A percentile compares a stretch with the other conserved stretches of the same genome.
phyloP scores from a whole-genome alignment of 2,888 invertebrate species.

The Xestia xanthographa region DNA sequence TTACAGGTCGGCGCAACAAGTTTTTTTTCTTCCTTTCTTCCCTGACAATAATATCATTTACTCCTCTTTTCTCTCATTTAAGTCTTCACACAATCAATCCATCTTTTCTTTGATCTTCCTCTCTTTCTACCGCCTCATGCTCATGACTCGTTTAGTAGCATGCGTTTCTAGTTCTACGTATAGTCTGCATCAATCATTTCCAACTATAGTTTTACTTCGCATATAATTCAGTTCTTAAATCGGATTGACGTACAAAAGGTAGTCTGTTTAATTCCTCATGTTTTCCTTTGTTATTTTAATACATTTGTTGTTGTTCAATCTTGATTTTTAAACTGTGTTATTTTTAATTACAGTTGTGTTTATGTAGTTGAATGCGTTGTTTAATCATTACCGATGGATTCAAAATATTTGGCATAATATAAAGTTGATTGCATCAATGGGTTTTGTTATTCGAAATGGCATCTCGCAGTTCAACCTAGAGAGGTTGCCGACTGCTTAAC shows the following conservation, averaged over 20 bases:
- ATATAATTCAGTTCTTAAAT: background rate
- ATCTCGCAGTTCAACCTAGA: too few relatives aligned
- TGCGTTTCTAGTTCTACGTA: background rate
- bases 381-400: background rate
- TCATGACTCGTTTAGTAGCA: background rate
- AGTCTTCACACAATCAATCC: too few relatives aligned
- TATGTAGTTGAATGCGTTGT: background rate
- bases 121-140: background rate
- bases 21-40: background rate
- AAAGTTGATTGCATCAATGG: background rate
- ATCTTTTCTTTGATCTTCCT: background rate
- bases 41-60: background rate
- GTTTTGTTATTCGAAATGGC: background rate
- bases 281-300: background rate
- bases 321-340: background rate
- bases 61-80: too few relatives aligned
- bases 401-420: background rate
- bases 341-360: background rate
- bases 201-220: background rate
- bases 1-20: background rate
- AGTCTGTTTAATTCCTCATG: background rate
- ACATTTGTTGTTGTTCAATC: background rate
- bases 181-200: background rate
- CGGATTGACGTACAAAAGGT: background rate
- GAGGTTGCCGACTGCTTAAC: too few relatives aligned